A percentile compares a stretch with the other conserved stretches of the same genome.
These are phyloP conservation scores for Clarias fuscus DNA, from an alignment of 2,797 vertebrate genomes.

Conservation along the genomic window DNA sequence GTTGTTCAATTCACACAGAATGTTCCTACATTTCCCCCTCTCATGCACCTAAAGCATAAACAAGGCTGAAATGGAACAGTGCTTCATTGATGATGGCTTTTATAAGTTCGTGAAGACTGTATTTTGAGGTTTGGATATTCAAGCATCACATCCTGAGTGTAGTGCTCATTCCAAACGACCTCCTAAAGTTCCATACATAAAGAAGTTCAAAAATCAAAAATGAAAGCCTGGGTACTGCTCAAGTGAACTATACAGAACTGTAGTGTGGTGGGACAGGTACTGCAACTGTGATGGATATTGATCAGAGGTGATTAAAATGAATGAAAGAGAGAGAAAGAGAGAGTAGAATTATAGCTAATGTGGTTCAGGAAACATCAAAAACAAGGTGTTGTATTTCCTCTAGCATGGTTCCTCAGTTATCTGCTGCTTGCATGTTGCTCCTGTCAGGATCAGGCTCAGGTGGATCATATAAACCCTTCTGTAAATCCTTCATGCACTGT, in stretches of 20 bases:
- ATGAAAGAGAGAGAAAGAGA: neutral
- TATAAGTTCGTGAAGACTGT: neutral
- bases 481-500: neutral
- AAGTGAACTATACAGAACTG: neutral
- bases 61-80: neutral
- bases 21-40: neutral
- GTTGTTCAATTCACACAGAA: neutral
- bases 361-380: neutral
- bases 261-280: neutral
- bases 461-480: constrained; percentile 11
- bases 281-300: neutral
- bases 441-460: neutral
- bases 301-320: neutral
- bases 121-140: neutral
- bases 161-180: neutral
- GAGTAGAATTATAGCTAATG: neutral
- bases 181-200: neutral
- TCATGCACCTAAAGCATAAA: neutral
- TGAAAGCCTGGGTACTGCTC: neutral
- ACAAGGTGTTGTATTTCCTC: neutral
- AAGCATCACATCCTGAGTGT: neutral
- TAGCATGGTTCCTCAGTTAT: neutral
- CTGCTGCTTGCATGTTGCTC: neutral
- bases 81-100: neutral
- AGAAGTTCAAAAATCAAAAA: neutral